A percentile compares a stretch with the other conserved stretches of the same genome.
phyloP scores from a whole-genome alignment of 2,888 invertebrate species.

The Andrena bucephala region DNA sequence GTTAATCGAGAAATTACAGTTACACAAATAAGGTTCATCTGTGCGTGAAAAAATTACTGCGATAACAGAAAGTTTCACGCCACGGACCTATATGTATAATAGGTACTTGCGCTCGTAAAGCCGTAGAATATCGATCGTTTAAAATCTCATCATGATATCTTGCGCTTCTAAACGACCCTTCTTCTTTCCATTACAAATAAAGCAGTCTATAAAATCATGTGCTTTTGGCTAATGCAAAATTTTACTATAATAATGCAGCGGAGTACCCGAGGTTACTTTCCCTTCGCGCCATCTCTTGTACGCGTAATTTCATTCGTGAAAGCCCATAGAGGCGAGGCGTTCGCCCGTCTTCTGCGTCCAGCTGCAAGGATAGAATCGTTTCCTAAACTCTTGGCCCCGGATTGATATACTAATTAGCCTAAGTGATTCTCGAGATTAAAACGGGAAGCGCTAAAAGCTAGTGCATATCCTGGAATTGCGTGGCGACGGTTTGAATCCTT shows the following conservation, averaged over 20 bases:
- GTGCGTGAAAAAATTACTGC: neutral
- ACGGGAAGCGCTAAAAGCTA: neutral
- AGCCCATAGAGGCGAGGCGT: constrained; percentile 20
- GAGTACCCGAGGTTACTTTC: constrained; percentile 25
- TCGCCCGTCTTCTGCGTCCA: neutral
- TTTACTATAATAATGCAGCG: neutral
- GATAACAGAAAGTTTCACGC: neutral
- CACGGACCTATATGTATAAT: neutral
- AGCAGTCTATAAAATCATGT: neutral
- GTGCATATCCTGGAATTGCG: constrained; percentile 10
- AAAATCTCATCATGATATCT: constrained; percentile 68
- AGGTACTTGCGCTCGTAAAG: constrained; percentile 24
- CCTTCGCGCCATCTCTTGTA: constrained; percentile 13
- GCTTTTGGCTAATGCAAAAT: neutral
- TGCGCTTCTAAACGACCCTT: constrained; percentile 31
- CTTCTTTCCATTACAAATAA: neutral
- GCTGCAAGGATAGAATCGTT: neutral
- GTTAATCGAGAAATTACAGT: neutral
- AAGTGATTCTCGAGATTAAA: constrained; percentile 32
- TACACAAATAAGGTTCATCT: neutral
- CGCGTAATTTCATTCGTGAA: constrained; percentile 49
- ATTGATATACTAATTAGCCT: constrained; percentile 37
- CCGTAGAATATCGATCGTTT: constrained; percentile 66
- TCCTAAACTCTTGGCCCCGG: constrained; percentile 14
- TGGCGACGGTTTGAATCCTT: neutral